Conservation (phyloP, 2,888 invertebrate species). For the Eupithecia subfuscata region DNA sequence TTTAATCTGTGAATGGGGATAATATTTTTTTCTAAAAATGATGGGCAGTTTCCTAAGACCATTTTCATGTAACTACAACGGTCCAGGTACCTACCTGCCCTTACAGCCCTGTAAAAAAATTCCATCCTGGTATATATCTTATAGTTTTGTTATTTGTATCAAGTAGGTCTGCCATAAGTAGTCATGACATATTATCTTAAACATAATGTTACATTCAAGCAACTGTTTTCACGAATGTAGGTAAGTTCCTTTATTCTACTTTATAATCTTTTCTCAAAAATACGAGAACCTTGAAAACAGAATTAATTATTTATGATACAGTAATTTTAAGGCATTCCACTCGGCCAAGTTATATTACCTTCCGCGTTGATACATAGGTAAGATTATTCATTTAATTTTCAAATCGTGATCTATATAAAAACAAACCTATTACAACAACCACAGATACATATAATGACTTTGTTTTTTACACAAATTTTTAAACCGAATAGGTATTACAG, state of each 20-base stretch:
- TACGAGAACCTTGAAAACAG: constrained; percentile 6
- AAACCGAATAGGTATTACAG: background rate
- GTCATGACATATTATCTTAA: background rate
- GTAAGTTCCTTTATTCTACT: background rate
- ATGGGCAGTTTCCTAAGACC: no score
- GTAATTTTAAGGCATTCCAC: constrained; percentile 11
- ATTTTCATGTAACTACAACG: no score
- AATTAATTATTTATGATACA: constrained; percentile 13
- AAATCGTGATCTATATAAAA: constrained; percentile 1
- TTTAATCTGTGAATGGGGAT: no score
- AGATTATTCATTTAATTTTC: background rate
- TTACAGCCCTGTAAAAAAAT: no score
- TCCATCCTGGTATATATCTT: no score
- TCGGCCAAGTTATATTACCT: constrained; percentile 19
- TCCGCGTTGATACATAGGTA: constrained; percentile 20
- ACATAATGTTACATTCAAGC: background rate
- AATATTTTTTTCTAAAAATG: no score
- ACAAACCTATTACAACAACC: background rate
- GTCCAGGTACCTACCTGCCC: no score
- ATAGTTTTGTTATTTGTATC: no score
- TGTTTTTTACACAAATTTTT: background rate
- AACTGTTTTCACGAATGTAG: background rate
- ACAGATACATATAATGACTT: background rate
- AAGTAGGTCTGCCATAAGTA: no score
- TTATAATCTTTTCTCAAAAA: background rate